A percentile compares a stretch with the other conserved stretches of the same genome.
Evolutionary conservation across 1,140 invertebrate genomes (phyloP).

Genomic region (Brachionus sp.): DNA sequence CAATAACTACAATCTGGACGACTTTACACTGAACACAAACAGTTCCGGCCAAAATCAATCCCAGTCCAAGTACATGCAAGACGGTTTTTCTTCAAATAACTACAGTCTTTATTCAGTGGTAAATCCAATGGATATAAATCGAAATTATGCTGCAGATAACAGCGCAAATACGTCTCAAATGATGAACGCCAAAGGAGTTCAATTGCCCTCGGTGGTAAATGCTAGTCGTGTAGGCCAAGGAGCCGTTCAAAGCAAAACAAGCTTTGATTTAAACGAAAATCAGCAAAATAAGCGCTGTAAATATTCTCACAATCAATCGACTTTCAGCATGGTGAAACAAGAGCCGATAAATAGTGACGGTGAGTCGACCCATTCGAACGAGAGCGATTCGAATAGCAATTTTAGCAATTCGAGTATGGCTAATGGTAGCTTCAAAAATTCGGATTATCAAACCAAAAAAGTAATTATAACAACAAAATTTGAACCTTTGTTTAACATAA

Average conservation of each 20-base stretch:
- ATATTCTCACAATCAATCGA: slow-evolving; percentile 6
- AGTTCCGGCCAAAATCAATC: background rate
- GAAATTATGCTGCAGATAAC: background rate
- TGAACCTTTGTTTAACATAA: background rate
- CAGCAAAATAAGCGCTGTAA: slow-evolving; percentile 34
- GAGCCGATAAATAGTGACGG: slow-evolving; percentile 38
- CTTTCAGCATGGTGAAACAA: background rate
- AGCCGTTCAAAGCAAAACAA: background rate
- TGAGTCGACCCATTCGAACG: slow-evolving; percentile 36
- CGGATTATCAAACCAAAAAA: slow-evolving; percentile 23
- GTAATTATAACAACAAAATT: slow-evolving; percentile 29
- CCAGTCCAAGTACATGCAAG: background rate
- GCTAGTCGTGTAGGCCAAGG: background rate
- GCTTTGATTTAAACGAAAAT: background rate
- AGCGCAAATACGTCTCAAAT: slow-evolving; percentile 25
- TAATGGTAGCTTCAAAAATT: background rate
- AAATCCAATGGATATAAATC: slow-evolving; percentile 42
- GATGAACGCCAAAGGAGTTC: background rate
- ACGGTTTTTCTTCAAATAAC: background rate
- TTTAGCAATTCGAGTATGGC: slow-evolving; percentile 9
- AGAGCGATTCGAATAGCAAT: slow-evolving; percentile 11
- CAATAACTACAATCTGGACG: slow-evolving; percentile 8
- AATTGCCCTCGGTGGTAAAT: background rate
- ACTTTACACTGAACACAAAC: background rate
- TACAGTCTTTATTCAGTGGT: background rate